phyloP scores from a whole-genome alignment of 2,888 invertebrate genomes.

The Anthrax anthrax region DNA sequence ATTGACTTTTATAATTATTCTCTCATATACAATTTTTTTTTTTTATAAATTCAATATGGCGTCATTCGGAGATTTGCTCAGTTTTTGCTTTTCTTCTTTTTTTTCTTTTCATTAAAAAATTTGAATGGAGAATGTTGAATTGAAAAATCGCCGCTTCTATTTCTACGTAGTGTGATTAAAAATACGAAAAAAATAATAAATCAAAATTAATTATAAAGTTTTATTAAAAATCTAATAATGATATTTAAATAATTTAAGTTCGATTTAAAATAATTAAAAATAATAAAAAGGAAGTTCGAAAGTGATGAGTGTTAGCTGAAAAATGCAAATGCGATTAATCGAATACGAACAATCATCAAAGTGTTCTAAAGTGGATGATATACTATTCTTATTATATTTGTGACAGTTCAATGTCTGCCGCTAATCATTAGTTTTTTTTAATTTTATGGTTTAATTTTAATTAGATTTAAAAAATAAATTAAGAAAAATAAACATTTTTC shows the following conservation, averaged over 20 bases:
- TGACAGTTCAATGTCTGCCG: constrained; percentile 13
- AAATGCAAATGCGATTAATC: not conserved
- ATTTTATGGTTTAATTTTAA: not conserved
- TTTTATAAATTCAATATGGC: no score
- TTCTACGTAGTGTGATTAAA: no score
- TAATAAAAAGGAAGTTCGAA: not conserved
- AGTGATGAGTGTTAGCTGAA: not conserved
- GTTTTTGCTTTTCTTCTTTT: constrained; percentile 1
- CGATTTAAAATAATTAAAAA: no score
- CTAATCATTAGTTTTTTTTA: constrained; percentile 6
- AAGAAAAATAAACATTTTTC: no score
- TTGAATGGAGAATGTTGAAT: not conserved
- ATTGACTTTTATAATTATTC: no score
- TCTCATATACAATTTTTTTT: no score
- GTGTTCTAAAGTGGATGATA: no score
- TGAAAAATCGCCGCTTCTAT: constrained; percentile 12
- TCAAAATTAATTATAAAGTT: no score
- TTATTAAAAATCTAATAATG: no score
- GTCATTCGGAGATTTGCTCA: constrained; percentile 9
- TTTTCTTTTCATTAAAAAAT: no score
- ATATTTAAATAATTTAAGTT: no score
- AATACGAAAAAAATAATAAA: not conserved
- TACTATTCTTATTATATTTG: constrained; percentile 4
- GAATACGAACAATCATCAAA: no score
- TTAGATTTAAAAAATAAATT: not conserved